These are phyloP conservation scores for Epinephelus moara DNA, from an alignment of 2,113 vertebrate genomes.

Conservation along the genomic window DNA sequence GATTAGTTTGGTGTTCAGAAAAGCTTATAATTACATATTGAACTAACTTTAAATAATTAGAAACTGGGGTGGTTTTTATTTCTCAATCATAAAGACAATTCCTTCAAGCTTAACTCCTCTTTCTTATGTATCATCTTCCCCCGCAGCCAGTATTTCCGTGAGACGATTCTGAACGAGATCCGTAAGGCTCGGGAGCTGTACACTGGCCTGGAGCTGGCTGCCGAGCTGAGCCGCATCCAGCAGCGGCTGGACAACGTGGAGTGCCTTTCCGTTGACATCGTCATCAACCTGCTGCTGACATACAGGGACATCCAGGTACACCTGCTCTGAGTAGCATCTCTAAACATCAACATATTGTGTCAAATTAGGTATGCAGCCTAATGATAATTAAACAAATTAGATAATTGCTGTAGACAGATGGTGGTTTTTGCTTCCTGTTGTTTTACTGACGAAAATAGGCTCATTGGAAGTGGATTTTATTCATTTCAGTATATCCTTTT, in stretches of 20 bases:
- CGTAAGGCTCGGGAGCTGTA: constrained; percentile 94
- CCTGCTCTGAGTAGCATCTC: neutral
- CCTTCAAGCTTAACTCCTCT: neutral
- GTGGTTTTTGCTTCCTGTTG: neutral
- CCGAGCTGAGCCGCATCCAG: constrained; percentile 93
- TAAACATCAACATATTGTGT: neutral
- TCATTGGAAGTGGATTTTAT: neutral
- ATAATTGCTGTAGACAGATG: neutral
- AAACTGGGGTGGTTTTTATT: neutral
- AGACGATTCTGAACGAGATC: constrained; percentile 95
- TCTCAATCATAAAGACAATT: neutral
- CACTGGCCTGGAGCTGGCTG: constrained; percentile 91
- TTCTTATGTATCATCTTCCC: neutral
- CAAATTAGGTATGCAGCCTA: neutral
- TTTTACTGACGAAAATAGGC: neutral
- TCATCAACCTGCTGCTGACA: constrained; percentile 96
- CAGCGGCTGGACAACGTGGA: constrained; percentile 96
- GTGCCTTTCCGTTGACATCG: constrained; percentile 96
- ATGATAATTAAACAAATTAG: neutral
- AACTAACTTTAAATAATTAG: neutral
- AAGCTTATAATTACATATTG: neutral
- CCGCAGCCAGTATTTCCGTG: constrained; percentile 94
- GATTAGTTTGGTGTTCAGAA: neutral
- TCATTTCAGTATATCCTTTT: neutral
- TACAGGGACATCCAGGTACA: constrained; percentile 98